These are phyloP conservation scores for Cydia fagiglandana DNA, from an alignment of 1,140 invertebrate species.

Conservation along the genomic window DNA sequence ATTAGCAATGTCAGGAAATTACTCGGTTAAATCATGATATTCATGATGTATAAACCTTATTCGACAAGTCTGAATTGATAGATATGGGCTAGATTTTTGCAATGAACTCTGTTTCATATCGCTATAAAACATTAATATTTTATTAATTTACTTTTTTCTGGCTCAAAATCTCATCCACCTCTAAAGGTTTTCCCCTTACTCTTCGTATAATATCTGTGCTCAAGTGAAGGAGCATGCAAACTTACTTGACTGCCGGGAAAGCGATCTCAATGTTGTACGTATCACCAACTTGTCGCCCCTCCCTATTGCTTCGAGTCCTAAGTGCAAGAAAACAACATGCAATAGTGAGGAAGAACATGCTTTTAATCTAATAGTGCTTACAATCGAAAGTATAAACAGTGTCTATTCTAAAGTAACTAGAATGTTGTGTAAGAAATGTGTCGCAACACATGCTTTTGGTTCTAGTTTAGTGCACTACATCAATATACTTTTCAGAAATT, in stretches of 20 bases:
- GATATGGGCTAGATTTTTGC: not conserved
- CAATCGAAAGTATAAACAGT: not conserved
- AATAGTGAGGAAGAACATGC: conserved; percentile 73
- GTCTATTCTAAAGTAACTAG: not conserved
- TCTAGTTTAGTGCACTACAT: conserved; percentile 36
- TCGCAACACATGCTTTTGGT: conserved; percentile 39
- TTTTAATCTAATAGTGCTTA: conserved; percentile 32
- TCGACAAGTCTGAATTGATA: not conserved
- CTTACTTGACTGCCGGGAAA: conserved; percentile 95
- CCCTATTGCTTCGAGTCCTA: conserved; percentile 80
- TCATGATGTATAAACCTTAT: not conserved
- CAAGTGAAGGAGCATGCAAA: conserved; percentile 62
- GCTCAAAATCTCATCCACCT: not conserved
- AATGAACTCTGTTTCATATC: not conserved
- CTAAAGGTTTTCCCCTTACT: not conserved
- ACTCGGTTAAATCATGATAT: not conserved
- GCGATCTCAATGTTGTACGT: conserved; percentile 94
- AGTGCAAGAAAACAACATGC: conserved; percentile 76
- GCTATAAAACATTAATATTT: not conserved
- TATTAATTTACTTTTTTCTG: not conserved
- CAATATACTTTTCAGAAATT: conserved; percentile 29
- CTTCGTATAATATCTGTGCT: conserved; percentile 37
- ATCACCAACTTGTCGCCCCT: conserved; percentile 85
- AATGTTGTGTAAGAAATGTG: conserved; percentile 23
- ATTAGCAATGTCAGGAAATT: not conserved